A percentile compares a stretch with the other conserved stretches of the same genome.
Evolutionary conservation across 1,140 invertebrate species (phyloP).

Genomic region (Mya arenaria): DNA sequence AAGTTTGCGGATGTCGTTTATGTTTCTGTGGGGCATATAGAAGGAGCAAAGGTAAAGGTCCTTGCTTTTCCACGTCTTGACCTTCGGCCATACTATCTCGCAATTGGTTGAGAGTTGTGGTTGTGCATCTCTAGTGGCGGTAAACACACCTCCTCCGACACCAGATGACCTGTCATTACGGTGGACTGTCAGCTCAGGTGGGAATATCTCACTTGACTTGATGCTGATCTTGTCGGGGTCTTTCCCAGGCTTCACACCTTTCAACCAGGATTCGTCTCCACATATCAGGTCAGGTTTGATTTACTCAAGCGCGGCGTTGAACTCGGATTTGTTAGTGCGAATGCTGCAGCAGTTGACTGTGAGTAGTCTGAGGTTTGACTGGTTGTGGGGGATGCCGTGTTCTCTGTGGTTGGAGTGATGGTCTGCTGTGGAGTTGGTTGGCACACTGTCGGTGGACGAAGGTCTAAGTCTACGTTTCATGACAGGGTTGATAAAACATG

Average conservation of each 20-base stretch:
- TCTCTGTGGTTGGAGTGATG: background rate
- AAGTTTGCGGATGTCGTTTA: too few species aligned
- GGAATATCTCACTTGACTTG: slow-evolving; percentile 33
- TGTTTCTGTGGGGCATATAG: too few species aligned
- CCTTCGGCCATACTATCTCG: too few species aligned
- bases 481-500: too few species aligned
- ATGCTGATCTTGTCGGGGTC: slow-evolving; percentile 39
- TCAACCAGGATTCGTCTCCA: slow-evolving; percentile 33
- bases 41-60: too few species aligned
- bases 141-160: too few species aligned
- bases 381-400: background rate
- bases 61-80: too few species aligned
- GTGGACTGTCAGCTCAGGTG: slow-evolving; percentile 5
- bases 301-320: background rate
- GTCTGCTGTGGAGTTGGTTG: background rate
- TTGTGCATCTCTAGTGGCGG: too few species aligned
- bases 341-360: slow-evolving; percentile 21
- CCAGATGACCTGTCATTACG: too few species aligned
- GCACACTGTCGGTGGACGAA: slow-evolving; percentile 2
- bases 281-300: slow-evolving; percentile 35
- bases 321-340: slow-evolving; percentile 2
- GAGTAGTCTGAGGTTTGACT: slow-evolving; percentile 22
- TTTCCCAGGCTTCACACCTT: slow-evolving; percentile 33
- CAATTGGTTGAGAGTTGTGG: too few species aligned
- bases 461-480: too few species aligned